phyloP scores from a whole-genome alignment of 2,888 invertebrate genomes.

The Idaea aversata region DNA sequence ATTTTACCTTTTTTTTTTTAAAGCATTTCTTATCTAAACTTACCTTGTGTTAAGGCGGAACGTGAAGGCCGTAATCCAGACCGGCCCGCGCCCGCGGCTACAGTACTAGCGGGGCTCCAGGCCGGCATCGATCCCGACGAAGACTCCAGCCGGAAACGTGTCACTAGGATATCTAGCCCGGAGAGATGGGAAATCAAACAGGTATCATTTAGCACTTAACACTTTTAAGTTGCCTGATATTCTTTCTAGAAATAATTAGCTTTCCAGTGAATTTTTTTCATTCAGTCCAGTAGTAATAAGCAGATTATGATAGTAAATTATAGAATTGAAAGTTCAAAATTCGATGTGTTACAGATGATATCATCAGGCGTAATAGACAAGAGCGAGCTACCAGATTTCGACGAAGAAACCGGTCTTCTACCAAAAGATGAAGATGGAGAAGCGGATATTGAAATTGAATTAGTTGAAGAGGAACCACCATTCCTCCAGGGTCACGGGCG shows the following conservation, averaged over 20 bases:
- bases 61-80: slow-evolving; percentile 94
- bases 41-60: slow-evolving; percentile 68
- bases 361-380: slow-evolving; percentile 95
- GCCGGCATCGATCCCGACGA: slow-evolving; percentile 87
- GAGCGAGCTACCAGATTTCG: slow-evolving; percentile 97
- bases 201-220: slow-evolving; percentile 47
- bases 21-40: neutral
- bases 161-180: slow-evolving; percentile 96
- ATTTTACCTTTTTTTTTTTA: too few species aligned
- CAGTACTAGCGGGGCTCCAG: slow-evolving; percentile 76
- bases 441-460: slow-evolving; percentile 99
- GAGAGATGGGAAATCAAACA: slow-evolving; percentile 99
- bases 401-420: slow-evolving; percentile 95
- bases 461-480: slow-evolving; percentile 99
- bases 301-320: neutral
- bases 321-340: neutral
- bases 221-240: too few species aligned
- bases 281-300: neutral
- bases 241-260: neutral
- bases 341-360: slow-evolving; percentile 84
- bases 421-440: slow-evolving; percentile 96
- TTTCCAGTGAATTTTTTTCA: neutral
- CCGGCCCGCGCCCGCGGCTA: slow-evolving; percentile 85
- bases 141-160: slow-evolving; percentile 89
- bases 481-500: slow-evolving; percentile 97